Conservation (phyloP, 2,113 vertebrate genomes). For the Colistium nudipinnis region DNA sequence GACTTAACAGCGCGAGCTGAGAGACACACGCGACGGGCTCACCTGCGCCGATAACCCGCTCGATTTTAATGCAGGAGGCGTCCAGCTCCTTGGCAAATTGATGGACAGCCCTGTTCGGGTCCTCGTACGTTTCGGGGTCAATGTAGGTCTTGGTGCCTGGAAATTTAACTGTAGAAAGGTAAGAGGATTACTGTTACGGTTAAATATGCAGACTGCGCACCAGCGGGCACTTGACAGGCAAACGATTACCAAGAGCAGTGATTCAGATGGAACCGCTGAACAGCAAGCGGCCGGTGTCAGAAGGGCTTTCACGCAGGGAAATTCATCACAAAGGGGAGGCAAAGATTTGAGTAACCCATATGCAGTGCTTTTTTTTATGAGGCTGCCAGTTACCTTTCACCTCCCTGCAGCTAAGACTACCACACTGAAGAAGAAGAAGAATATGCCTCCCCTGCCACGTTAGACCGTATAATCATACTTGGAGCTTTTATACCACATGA, state of each 20-base stretch:
- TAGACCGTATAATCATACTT: neutral
- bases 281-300: constrained; percentile 46
- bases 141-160: constrained; percentile 99
- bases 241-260: constrained; percentile 53
- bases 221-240: constrained; percentile 76
- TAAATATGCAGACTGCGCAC: constrained; percentile 87
- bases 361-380: constrained; percentile 16
- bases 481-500: neutral
- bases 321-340: constrained; percentile 23
- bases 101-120: constrained; percentile 99
- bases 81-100: constrained; percentile 99
- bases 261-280: constrained; percentile 53
- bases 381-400: constrained; percentile 21
- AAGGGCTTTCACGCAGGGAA: constrained; percentile 32
- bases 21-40: constrained; percentile 82
- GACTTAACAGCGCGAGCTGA: constrained; percentile 79
- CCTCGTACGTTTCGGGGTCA: constrained; percentile 99
- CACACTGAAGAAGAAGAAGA: neutral
- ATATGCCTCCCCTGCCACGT: neutral
- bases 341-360: constrained; percentile 39
- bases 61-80: constrained; percentile 99
- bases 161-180: constrained; percentile 99
- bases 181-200: constrained; percentile 96
- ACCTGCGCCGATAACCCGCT: constrained; percentile 98
- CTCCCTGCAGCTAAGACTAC: constrained; percentile 8